phyloP scores from a whole-genome alignment of 92 coral and sea anemone species.

The Parazoanthus swiftii region DNA sequence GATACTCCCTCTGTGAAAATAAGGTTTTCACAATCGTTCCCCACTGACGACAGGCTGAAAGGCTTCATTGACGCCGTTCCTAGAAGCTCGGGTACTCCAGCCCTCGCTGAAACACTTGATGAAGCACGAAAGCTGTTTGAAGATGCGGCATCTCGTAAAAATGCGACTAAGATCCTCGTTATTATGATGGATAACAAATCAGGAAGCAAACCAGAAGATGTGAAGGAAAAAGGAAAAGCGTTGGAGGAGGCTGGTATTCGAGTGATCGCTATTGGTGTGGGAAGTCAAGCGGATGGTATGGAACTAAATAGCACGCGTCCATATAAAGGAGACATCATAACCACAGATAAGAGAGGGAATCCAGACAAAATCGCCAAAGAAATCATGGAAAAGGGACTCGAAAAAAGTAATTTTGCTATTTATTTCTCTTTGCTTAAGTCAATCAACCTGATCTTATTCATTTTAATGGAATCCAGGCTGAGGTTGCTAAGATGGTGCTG shows the following conservation, averaged over 20 bases:
- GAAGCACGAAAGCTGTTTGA: constrained; percentile 58
- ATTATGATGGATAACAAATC: constrained; percentile 78
- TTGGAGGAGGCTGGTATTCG: constrained; percentile 69
- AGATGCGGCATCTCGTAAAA: constrained; percentile 53
- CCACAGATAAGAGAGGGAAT: constrained; percentile 51
- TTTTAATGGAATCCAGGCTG: background rate
- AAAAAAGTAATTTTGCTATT: background rate
- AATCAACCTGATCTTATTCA: background rate
- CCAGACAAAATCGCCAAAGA: constrained; percentile 71
- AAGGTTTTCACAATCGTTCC: constrained; percentile 32
- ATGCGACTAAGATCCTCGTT: constrained; percentile 75
- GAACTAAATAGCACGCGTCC: constrained; percentile 69
- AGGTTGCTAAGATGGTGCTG: no score
- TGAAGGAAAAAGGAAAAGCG: constrained; percentile 57
- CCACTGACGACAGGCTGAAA: constrained; percentile 35
- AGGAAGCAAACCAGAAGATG: constrained; percentile 50
- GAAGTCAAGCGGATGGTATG: constrained; percentile 60
- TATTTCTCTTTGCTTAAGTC: background rate
- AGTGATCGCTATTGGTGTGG: constrained; percentile 82
- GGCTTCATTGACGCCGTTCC: constrained; percentile 43
- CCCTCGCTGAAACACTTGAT: constrained; percentile 43
- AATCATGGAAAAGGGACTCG: constrained; percentile 57
- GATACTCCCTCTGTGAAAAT: constrained; percentile 14
- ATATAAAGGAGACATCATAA: constrained; percentile 60
- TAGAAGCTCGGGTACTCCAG: constrained; percentile 29